phyloP scores from a whole-genome alignment of 2,113 vertebrate genomes.

The Callaeas wilsoni region DNA sequence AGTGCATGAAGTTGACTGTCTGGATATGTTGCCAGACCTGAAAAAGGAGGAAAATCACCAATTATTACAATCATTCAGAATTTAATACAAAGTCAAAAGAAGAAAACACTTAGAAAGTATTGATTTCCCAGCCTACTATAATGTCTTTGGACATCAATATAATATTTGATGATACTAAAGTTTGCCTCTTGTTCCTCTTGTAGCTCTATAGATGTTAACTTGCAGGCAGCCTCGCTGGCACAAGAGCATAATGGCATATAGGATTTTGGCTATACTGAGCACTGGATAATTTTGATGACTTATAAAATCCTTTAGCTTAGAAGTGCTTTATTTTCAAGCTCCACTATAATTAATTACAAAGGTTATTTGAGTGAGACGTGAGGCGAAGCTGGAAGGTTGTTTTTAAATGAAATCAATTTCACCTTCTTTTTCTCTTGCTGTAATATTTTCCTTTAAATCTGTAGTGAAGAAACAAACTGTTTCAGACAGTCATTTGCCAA shows the following conservation, averaged over 20 bases:
- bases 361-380: constrained; percentile 31
- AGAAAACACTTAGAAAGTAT: background rate
- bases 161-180: background rate
- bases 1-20: background rate
- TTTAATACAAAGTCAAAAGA: constrained; percentile 25
- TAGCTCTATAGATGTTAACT: constrained; percentile 17
- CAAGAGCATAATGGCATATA: constrained; percentile 39
- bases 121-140: constrained; percentile 13
- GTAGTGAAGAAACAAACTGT: constrained; percentile 5
- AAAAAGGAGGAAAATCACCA: background rate
- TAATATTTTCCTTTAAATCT: constrained; percentile 48
- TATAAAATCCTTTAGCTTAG: constrained; percentile 38
- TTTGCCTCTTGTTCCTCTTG: background rate
- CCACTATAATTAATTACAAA: constrained; percentile 50
- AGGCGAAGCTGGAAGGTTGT: constrained; percentile 26
- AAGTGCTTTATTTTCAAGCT: constrained; percentile 55
- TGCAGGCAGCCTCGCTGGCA: background rate
- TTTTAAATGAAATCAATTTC: constrained; percentile 63
- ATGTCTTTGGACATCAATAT: constrained; percentile 7
- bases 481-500: constrained; percentile 29
- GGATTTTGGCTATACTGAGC: constrained; percentile 49
- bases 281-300: constrained; percentile 50
- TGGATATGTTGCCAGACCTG: background rate
- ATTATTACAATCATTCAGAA: background rate
- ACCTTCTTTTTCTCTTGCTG: constrained; percentile 19